A percentile compares a stretch with the other conserved stretches of the same genome.
Conservation (phyloP, 2,797 vertebrate species). For the Craterocephalus amniculus region DNA sequence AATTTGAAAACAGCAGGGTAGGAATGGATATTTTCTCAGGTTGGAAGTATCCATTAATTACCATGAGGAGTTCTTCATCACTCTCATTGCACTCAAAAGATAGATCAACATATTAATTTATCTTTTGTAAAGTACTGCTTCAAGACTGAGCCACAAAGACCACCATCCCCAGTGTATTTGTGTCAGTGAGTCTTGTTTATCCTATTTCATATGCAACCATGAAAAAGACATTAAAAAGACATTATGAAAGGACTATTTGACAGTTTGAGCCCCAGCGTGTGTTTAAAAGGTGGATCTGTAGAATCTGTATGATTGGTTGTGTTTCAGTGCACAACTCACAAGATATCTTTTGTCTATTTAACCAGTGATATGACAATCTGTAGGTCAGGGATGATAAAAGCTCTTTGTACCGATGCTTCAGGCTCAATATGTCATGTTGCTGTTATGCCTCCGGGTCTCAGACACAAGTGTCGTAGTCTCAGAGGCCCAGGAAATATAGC, state of each 20-base stretch:
- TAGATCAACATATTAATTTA: not conserved
- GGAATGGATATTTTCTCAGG: not conserved
- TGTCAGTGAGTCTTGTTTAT: not conserved
- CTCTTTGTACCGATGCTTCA: constrained; percentile 50
- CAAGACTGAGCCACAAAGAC: not conserved
- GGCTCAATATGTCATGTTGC: constrained; percentile 51
- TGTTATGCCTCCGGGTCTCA: constrained; percentile 51
- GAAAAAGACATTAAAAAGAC: not conserved
- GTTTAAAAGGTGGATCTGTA: not conserved
- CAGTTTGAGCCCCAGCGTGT: not conserved
- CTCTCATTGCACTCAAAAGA: too few relatives aligned
- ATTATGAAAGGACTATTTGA: not conserved
- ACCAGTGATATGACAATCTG: constrained; percentile 6
- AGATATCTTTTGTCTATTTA: constrained; percentile 10
- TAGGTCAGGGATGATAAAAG: constrained; percentile 40
- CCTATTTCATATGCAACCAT: not conserved
- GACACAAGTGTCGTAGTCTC: constrained; percentile 50
- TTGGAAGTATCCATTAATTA: not conserved
- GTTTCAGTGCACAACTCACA: constrained; percentile 1
- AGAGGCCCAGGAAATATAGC: constrained; percentile 53
- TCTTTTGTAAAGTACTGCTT: not conserved
- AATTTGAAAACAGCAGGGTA: not conserved
- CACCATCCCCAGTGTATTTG: not conserved
- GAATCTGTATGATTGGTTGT: constrained; percentile 3
- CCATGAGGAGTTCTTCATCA: not conserved